These are phyloP conservation scores for Sylvilagus floridanus DNA, from an alignment of 2,797 vertebrate genomes.

Conservation along the genomic window DNA sequence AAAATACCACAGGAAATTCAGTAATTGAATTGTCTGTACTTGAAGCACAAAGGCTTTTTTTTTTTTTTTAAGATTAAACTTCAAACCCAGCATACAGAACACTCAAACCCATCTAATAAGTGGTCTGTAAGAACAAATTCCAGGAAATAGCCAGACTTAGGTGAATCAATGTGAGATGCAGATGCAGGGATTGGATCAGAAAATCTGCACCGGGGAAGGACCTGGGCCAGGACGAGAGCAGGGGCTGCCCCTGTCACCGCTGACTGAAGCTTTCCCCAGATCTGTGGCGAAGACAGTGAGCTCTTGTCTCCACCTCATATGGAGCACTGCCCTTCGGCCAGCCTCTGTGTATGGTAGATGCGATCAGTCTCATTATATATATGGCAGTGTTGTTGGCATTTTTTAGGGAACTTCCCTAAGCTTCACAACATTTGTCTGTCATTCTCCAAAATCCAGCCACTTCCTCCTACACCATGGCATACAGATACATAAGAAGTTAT, in stretches of 20 bases:
- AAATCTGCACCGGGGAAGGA: neutral
- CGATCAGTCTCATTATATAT: neutral
- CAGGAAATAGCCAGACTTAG: neutral
- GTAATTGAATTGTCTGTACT: neutral
- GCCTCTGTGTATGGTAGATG: neutral
- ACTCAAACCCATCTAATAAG: neutral
- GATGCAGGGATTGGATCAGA: neutral
- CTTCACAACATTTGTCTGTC: neutral
- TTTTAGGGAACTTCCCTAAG: neutral
- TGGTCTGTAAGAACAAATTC: neutral
- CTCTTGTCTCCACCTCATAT: neutral
- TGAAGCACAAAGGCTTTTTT: neutral
- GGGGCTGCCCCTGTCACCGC: neutral
- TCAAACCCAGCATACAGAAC: neutral
- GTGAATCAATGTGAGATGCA: neutral
- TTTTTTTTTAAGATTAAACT: neutral
- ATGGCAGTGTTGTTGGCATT: neutral
- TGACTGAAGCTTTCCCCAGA: neutral
- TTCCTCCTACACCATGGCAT: neutral
- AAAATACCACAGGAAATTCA: conserved; percentile 2
- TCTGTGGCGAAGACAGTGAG: neutral
- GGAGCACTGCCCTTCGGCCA: neutral
- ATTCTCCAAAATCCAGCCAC: neutral
- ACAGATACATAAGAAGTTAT: neutral
- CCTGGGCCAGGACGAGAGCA: neutral